phyloP scores from a whole-genome alignment of 1,140 invertebrate species.

The Phocides pigmalion region DNA sequence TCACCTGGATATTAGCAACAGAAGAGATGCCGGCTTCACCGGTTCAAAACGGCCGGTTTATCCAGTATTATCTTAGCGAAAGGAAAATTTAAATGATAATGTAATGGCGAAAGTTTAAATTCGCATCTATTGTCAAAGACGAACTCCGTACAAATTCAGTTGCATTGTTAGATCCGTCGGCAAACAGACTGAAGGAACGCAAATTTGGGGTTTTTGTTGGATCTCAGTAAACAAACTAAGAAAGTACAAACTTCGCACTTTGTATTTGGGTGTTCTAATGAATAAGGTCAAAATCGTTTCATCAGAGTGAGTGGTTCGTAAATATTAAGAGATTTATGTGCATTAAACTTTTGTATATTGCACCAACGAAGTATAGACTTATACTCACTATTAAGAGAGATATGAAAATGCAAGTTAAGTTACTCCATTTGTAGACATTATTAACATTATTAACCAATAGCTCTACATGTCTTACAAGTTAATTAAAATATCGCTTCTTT shows the following conservation, averaged over 20 bases:
- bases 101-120: not conserved
- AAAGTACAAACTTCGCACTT: constrained; percentile 3
- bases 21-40: no score
- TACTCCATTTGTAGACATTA: no score
- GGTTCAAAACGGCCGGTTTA: no score
- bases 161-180: constrained; percentile 1
- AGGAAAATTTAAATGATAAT: not conserved
- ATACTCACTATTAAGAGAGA: no score
- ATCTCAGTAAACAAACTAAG: constrained; percentile 5
- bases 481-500: no score
- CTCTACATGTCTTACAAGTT: no score
- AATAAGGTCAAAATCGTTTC: not conserved
- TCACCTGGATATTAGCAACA: no score
- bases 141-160: constrained; percentile 3
- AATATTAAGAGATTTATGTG: constrained; percentile 12
- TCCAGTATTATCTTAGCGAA: not conserved
- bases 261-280: not conserved
- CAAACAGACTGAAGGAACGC: not conserved
- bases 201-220: constrained; percentile 4
- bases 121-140: not conserved
- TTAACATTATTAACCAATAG: no score
- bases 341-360: constrained; percentile 44
- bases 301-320: not conserved
- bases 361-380: no score
- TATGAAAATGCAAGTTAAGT: no score